These are phyloP conservation scores for Hemibagrus wyckioides DNA, from an alignment of 2,113 vertebrate genomes.

Conservation along the genomic window DNA sequence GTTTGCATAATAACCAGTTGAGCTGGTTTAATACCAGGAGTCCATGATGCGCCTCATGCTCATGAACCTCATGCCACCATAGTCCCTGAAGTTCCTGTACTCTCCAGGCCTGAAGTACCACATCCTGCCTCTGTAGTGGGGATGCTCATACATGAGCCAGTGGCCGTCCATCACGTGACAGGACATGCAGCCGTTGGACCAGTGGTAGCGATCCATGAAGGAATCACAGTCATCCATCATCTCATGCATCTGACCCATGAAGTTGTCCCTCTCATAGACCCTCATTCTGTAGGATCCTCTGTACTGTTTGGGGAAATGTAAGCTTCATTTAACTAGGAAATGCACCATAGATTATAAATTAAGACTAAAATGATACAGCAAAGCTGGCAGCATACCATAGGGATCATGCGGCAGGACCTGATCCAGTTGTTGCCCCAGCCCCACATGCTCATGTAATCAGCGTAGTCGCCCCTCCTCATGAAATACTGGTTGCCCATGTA, in stretches of 20 bases:
- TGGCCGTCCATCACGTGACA: conserved; percentile 65
- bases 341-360: neutral
- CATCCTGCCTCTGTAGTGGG: conserved; percentile 58
- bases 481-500: no score
- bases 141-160: conserved; percentile 63
- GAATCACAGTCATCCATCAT: conserved; percentile 31
- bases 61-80: conserved; percentile 34
- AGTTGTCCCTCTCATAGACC: conserved; percentile 68
- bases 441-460: no score
- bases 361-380: neutral
- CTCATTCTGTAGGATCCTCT: conserved; percentile 51
- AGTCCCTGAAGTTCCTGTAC: conserved; percentile 55
- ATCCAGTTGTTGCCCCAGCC: no score
- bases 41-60: conserved; percentile 31
- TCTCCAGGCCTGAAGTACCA: conserved; percentile 58
- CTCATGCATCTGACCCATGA: conserved; percentile 46
- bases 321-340: neutral
- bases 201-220: conserved; percentile 36
- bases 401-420: no score
- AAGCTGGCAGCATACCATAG: neutral
- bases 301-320: neutral
- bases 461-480: no score
- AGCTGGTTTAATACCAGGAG: conserved; percentile 19
- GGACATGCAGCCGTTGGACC: conserved; percentile 50
- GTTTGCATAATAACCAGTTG: neutral